A percentile compares a stretch with the other conserved stretches of the same genome.
Conservation (phyloP, 1,140 invertebrate species). For the Drosophila biarmipes region DNA sequence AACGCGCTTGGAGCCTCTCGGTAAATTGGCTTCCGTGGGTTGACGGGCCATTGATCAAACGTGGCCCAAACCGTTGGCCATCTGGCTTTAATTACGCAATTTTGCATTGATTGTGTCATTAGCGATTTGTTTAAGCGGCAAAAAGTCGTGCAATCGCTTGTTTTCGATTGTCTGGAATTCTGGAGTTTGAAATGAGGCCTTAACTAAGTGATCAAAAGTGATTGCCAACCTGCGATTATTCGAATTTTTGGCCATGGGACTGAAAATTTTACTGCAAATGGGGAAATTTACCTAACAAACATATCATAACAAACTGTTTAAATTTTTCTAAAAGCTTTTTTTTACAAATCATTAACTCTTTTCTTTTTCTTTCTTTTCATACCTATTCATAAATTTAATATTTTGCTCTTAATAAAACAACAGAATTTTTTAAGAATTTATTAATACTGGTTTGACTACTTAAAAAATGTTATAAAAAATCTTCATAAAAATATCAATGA, state of each 20-base stretch:
- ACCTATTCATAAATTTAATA: too few species aligned
- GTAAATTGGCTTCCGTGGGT: slow-evolving; percentile 41
- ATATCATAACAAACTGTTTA: too few species aligned
- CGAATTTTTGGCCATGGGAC: neutral
- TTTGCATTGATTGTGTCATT: slow-evolving; percentile 54
- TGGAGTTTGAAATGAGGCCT: slow-evolving; percentile 23
- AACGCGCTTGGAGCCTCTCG: slow-evolving; percentile 26
- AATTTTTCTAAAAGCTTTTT: neutral
- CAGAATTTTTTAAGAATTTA: too few species aligned
- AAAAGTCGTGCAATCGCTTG: slow-evolving; percentile 42
- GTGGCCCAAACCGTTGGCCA: slow-evolving; percentile 35
- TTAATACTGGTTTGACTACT: too few species aligned
- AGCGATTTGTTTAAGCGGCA: slow-evolving; percentile 25
- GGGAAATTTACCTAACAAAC: too few species aligned
- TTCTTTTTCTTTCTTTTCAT: too few species aligned
- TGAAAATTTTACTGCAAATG: too few species aligned
- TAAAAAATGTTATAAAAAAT: too few species aligned
- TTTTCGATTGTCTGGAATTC: slow-evolving; percentile 21
- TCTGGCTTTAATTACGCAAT: slow-evolving; percentile 49
- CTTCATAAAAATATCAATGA: too few species aligned
- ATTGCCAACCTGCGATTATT: neutral
- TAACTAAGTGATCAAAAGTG: slow-evolving; percentile 12
- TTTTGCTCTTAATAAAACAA: too few species aligned
- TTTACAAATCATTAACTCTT: neutral
- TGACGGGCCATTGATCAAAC: slow-evolving; percentile 38